A percentile compares a stretch with the other conserved stretches of the same genome.
These are phyloP conservation scores for Alligator mississippiensis DNA, from an alignment of 2,113 vertebrate genomes.

Conservation along the genomic window DNA sequence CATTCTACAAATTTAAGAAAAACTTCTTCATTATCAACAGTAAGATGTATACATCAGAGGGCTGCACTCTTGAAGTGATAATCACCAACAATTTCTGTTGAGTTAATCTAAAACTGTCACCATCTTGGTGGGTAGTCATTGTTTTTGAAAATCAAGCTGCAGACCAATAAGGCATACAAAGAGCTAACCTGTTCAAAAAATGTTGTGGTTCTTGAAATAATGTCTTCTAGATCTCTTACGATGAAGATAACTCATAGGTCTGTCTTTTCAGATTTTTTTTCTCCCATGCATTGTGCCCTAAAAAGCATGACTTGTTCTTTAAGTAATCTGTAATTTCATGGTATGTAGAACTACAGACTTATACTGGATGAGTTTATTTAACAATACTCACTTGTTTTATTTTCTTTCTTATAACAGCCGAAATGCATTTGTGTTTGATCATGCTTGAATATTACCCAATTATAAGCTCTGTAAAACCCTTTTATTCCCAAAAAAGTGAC, in stretches of 20 bases:
- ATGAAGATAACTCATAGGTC: background rate
- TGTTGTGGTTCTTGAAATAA: background rate
- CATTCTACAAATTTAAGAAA: background rate
- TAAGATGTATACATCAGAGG: background rate
- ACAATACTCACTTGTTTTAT: too few species aligned
- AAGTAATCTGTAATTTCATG: background rate
- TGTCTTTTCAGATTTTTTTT: background rate
- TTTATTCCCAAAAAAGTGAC: background rate
- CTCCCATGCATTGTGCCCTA: background rate
- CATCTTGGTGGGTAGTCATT: background rate
- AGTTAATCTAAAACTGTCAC: background rate
- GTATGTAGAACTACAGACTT: background rate
- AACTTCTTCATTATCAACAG: background rate
- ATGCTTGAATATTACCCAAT: background rate
- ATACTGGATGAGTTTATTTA: too few species aligned
- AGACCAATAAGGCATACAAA: background rate
- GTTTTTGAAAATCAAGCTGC: background rate
- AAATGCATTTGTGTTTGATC: accelerated
- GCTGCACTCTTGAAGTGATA: background rate
- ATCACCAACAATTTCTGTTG: background rate
- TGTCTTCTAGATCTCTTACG: background rate
- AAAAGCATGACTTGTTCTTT: background rate
- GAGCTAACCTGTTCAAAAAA: background rate
- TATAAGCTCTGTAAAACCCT: background rate
- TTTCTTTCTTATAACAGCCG: too few species aligned